Evolutionary conservation across 2,113 vertebrate species (phyloP), one percentile per base, ranked within the genome.

Genomic region (Lepisosteus osseus): DNA sequence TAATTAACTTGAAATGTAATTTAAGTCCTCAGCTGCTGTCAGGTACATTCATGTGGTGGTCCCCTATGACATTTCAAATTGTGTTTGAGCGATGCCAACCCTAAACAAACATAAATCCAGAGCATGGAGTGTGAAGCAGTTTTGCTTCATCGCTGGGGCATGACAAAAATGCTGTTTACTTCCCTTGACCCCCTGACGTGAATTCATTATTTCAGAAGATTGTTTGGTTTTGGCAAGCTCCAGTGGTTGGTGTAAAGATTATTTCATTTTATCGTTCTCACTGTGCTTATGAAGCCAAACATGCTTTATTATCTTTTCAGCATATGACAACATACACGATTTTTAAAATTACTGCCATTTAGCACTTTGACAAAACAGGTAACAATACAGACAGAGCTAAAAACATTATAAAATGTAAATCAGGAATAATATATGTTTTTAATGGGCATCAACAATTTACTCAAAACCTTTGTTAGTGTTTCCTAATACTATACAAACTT

Each of bases 61-160:
- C 56, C 1, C 12, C 47, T 43, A 4, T 42, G 51, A 61, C 55
- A 12, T 75, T 65, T 69, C 3, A 13, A 3, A 0, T 3, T 2
- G 9, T 45, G 6, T 3, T 12, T 74, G 3, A 57, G 2, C 61
- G 72, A 17, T 73, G 13, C 40, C 54, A 63, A 40, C 43, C 65
- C n/a, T 74, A 83, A 84, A 72, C 74, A 84, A 88, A 82, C 65
- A 77, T 74, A 84, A 83, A 84, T 65, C 72, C 47, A 41, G 7
- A 78, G 81, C 79, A 74, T 74, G 74, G 76, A 74, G 64, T 57
- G 41, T 81, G 70, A 73, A 72, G 78, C 78, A 81, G 17, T 70
- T 83, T 78, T 77, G 84, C 72, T 70, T 72, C 56, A n/a, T 1
- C 65, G 65, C 76, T 74, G 82, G 81, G 44, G 54, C 57, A 73